Evolutionary conservation across 2,797 vertebrate genomes (phyloP), one percentile per base, ranked within the genome.

Genomic region (Clamator glandarius): DNA sequence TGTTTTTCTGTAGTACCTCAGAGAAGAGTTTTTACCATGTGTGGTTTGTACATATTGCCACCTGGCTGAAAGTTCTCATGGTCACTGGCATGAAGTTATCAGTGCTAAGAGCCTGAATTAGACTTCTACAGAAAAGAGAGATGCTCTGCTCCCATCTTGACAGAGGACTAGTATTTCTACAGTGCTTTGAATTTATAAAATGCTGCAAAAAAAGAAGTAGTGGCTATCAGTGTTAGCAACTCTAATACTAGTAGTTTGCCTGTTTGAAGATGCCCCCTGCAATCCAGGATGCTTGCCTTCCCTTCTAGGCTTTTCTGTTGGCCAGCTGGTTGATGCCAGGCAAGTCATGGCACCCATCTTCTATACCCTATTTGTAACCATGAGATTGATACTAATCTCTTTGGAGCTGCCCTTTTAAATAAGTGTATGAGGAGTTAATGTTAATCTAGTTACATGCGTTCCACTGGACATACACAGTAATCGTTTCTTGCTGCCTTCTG

Each of bases 281-380:
- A 36, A 33, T 57, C 44, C 0, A 4, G 31, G 44, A 15, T 13
- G 16, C 33, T 55, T 18, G 28, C 36, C 23, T 63, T 36, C 36
- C n/a, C 13, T 44, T 44, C 44, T 24, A 31, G 16, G 64, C 23
- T 69, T 69, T 50, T 21, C 31, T 59, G n/a, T 17, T 52, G 69
- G 18, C 31, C 23, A 12, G 9, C 6, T 12, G 50, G 50, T 18
- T 76, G 50, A n/a, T 54, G 77, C 23, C 44, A 36, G 36, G 26
- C 76, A n/a, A 14, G n/a, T 15, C 54, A 8, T 1, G 26, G 26
- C 17, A 24, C 16, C 25, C 1, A 1, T 25, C 42, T 31, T 31
- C 48, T 2, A 0, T 12, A 28, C 51, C 31, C 33, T 15, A 28
- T 36, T 26, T 0, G 5, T 67, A 24, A 52, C 15, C 36, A 14